Conservation (phyloP, 1,140 invertebrate species). For the Macrosteles quadrilineatus region DNA sequence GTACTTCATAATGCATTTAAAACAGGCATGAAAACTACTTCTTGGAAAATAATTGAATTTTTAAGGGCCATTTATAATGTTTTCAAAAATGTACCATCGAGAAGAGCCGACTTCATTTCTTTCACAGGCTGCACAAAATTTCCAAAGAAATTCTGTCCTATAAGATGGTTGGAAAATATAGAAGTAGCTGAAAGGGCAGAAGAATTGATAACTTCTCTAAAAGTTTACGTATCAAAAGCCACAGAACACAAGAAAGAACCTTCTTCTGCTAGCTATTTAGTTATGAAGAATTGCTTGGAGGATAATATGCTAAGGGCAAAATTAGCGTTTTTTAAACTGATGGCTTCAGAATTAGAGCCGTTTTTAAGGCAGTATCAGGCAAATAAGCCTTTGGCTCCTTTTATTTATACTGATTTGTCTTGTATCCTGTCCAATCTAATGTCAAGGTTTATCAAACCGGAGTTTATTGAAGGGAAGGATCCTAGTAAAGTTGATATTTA, state of each 20-base stretch:
- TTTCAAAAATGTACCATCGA: not conserved
- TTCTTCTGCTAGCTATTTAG: constrained; percentile 34
- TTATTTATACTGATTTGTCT: too few species aligned
- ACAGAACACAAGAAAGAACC: constrained; percentile 30
- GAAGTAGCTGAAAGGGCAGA: constrained; percentile 23
- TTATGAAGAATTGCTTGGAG: constrained; percentile 28
- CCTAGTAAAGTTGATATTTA: too few species aligned
- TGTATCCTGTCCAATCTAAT: too few species aligned
- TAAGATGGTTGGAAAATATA: constrained; percentile 35
- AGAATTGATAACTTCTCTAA: constrained; percentile 18
- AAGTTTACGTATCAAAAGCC: not conserved
- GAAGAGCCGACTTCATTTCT: constrained; percentile 27
- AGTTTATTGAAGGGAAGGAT: too few species aligned
- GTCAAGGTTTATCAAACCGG: too few species aligned
- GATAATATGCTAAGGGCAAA: constrained; percentile 37
- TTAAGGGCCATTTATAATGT: constrained; percentile 12
- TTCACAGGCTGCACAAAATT: constrained; percentile 25
- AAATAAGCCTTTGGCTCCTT: too few species aligned
- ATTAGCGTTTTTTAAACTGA: constrained; percentile 34
- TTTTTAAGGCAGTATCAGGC: constrained; percentile 38
- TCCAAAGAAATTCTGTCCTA: constrained; percentile 29
- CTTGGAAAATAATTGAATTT: constrained; percentile 31
- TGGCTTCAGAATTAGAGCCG: constrained; percentile 36
- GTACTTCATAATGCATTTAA: constrained; percentile 34
- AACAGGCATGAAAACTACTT: constrained; percentile 19